Base-by-base conservation (phyloP, 2,888 invertebrate genomes). In the Prostheceraeus crozeri region DNA sequence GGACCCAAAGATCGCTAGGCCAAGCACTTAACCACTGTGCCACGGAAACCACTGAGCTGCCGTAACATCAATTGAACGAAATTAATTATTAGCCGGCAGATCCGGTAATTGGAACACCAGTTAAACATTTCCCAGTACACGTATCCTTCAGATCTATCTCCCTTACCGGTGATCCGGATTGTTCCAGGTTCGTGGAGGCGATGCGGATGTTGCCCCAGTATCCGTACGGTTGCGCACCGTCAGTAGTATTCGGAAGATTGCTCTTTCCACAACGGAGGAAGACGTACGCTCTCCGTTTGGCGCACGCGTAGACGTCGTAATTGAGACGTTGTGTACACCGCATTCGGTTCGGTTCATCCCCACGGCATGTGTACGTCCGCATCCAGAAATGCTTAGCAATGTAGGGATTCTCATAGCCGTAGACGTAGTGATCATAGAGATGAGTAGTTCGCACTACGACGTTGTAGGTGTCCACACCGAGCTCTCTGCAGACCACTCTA, bases 121-220 rank as follows among this genome's bases (percentile, higher is more conserved):
- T n/a, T n/a, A n/a, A n/a, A n/a, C n/a, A n/a, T n/a, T n/a, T n/a
- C n/a, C n/a, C n/a, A n/a, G n/a, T n/a, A n/a, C n/a, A n/a, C n/a
- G n/a, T n/a, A n/a, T n/a, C n/a, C n/a, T n/a, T n/a, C n/a, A n/a
- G n/a, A n/a, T n/a, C n/a, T n/a, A n/a, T n/a, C n/a, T n/a, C n/a
- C n/a, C n/a, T n/a, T n/a, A 85, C 77, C 64, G n/a, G n/a, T n/a
- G n/a, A 85, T 84, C 81, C 80, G 53, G 68, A 61, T 73, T 87
- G 86, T 73, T 94, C 91, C 72, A 89, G 90, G 72, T 88, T 85
- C 1, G 86, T 83, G 71, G 87, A 84, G 0, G 90, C 85, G 72
- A 94, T 91, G 62, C 94, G 81, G 63, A 98, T 84, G 31, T 96
- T 96, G 36, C 96, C 98, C 98, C 98, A 99, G 62, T 74, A 75